Base-by-base conservation (phyloP, 92 coral and sea anemone species). In the Parazoanthus swiftii region DNA sequence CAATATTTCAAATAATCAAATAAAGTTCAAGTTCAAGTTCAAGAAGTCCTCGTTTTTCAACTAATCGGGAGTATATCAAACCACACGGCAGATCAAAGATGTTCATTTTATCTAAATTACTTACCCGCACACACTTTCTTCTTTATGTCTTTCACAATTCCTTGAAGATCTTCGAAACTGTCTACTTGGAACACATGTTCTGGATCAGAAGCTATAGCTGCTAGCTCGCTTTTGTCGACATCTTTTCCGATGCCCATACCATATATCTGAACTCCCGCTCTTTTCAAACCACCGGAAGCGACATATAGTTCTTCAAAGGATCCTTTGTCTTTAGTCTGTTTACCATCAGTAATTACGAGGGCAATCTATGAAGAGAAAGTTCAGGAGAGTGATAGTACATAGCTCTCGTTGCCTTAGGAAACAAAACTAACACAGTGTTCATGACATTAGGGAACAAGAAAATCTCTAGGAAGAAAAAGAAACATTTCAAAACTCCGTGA, bases 21-120 rank as follows among this genome's bases (percentile, higher is more conserved):
- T 29, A 29, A 29, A 29, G 33, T 29, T 29, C 33, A 29, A 29
- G 33, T 29, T 29, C 33, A 29, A 29, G 33, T 29, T 29, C 33
- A 29, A 29, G 33, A 54, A 54, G 59, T 11, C 18, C 13, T 54
- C 20, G 18, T 4, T 8, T 48, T 54, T 54, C 18, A 54, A 54
- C 2, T 54, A 3, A 11, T 54, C 20, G 59, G 16, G 59, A 54
- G 18, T 0, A 54, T 2, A 54, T 11, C 9, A 54, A 11, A 8
- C 56, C 82, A 44, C 91, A 92, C 5, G 68, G 58, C 43, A 68
- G 36, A 58, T 92, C 91, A 67, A 92, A 92, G 78, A 74, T 90
- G 23, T 90, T 88, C 67, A n/a, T 63, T 0, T 9, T 37, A 77
- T 38, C 11, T 26, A 58, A 58, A 56, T 42, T 66, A 20, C 85